Percentiles rank a stretch among this genome's conserved stretches.
Evolutionary conservation across 2,113 vertebrate species (phyloP).

Genomic region (Petrocephalus microphthalmus): DNA sequence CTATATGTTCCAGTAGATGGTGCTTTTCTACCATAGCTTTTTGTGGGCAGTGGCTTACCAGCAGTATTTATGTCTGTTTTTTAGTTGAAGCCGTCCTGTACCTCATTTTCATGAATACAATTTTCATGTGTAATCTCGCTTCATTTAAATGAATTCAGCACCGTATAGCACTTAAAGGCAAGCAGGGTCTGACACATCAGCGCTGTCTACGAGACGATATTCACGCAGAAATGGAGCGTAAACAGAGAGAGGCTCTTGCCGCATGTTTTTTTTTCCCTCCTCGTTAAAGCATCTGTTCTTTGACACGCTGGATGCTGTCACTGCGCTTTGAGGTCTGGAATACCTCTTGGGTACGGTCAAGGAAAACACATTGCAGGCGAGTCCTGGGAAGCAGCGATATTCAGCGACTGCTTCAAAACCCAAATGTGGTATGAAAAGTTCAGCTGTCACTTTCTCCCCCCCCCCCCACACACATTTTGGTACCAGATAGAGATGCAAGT

Average conservation of each 20-base stretch:
- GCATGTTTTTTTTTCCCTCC: neutral
- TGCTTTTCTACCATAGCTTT: neutral
- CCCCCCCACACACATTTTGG: neutral
- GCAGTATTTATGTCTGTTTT: neutral
- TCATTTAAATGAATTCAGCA: slow-evolving; percentile 5
- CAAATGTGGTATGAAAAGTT: slow-evolving; percentile 10
- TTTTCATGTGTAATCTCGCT: neutral
- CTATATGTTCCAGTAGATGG: slow-evolving; percentile 43
- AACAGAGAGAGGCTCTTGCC: neutral
- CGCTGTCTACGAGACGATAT: neutral
- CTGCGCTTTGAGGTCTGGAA: neutral
- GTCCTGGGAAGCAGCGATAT: neutral
- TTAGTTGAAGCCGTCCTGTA: neutral
- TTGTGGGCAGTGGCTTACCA: neutral
- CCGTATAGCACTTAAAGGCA: neutral
- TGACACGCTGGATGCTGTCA: neutral
- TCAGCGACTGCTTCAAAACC: neutral
- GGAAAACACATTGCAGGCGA: neutral
- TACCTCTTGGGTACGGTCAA: neutral
- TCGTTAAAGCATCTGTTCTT: neutral
- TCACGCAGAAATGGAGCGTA: neutral
- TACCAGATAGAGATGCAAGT: slow-evolving; percentile 4
- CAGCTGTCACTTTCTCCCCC: neutral
- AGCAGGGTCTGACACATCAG: neutral
- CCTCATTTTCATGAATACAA: neutral